phyloP scores from a whole-genome alignment of 2,797 vertebrate genomes.

The Chanos chanos region DNA sequence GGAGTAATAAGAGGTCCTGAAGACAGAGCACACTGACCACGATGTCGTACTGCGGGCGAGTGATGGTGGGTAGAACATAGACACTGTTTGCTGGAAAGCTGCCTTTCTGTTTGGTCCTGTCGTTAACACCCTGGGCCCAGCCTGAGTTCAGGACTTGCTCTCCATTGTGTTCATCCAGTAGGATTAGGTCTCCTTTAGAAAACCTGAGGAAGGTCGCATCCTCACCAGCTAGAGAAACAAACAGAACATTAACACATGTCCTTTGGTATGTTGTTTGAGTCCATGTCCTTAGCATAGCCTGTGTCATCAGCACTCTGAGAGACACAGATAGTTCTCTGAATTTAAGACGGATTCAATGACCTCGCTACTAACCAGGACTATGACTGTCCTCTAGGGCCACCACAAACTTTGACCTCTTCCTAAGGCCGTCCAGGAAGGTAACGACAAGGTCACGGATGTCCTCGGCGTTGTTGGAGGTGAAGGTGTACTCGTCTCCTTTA shows the following conservation, averaged over 20 bases:
- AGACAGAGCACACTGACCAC: slow-evolving; percentile 79
- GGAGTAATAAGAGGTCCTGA: background rate
- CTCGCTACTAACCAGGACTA: slow-evolving; percentile 76
- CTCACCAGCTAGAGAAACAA: slow-evolving; percentile 68
- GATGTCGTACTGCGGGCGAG: slow-evolving; percentile 82
- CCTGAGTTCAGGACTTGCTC: slow-evolving; percentile 91
- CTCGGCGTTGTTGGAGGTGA: slow-evolving; percentile 95
- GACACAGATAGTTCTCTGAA: too few species aligned
- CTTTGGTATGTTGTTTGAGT: background rate
- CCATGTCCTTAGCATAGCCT: background rate
- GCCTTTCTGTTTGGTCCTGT: slow-evolving; percentile 87
- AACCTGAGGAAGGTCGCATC: slow-evolving; percentile 89
- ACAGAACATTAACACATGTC: background rate
- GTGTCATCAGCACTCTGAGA: too few species aligned
- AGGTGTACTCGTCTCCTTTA: slow-evolving; percentile 96
- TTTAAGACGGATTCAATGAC: background rate
- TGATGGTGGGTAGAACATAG: slow-evolving; percentile 88
- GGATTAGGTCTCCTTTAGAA: slow-evolving; percentile 88
- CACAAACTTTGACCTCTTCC: slow-evolving; percentile 89
- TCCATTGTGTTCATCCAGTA: slow-evolving; percentile 88
- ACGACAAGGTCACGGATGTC: slow-evolving; percentile 94
- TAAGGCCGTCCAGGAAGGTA: slow-evolving; percentile 88
- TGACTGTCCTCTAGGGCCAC: slow-evolving; percentile 88
- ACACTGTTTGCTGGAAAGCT: slow-evolving; percentile 92
- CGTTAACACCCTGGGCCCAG: slow-evolving; percentile 90